A percentile compares a stretch with the other conserved stretches of the same genome.
Evolutionary conservation across 2,113 vertebrate genomes (phyloP).

Genomic region (Nothocercus nigrocapillus): DNA sequence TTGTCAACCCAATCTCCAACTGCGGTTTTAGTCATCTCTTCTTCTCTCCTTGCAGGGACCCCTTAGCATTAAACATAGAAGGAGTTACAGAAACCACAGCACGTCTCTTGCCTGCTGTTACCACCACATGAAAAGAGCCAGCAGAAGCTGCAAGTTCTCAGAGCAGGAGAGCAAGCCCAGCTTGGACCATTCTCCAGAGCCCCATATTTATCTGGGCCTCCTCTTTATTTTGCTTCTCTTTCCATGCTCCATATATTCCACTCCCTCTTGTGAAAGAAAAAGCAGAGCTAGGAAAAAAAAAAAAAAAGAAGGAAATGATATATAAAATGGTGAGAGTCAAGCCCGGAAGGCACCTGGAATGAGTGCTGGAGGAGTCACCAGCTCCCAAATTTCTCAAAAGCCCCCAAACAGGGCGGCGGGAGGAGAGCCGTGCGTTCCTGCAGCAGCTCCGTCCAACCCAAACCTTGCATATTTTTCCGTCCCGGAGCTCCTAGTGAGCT

Average conservation of each 20-base stretch:
- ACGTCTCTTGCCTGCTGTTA: not conserved
- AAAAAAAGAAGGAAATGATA: not conserved
- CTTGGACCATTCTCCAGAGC: not conserved
- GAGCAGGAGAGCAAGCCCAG: not conserved
- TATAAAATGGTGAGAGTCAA: not conserved
- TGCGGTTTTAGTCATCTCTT: not conserved
- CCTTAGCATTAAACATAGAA: not conserved
- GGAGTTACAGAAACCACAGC: not conserved
- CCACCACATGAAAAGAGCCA: not conserved
- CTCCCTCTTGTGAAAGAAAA: not conserved
- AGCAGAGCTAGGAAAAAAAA: not conserved
- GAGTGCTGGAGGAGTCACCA: not conserved
- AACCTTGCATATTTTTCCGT: not conserved
- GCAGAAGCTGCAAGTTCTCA: not conserved
- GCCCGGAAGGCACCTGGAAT: slow-evolving; percentile 3
- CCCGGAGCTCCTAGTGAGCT: not conserved
- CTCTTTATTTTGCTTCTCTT: not conserved
- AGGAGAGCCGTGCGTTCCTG: not conserved
- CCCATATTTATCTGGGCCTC: not conserved
- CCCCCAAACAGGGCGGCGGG: not conserved
- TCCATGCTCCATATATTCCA: not conserved
- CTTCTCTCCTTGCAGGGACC: not conserved
- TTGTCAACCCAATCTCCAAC: not conserved
- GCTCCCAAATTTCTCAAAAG: not conserved
- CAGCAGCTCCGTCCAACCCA: not conserved